These are phyloP conservation scores for Parasteatoda tepidariorum DNA, from an alignment of 1,140 invertebrate species.

Conservation along the genomic window DNA sequence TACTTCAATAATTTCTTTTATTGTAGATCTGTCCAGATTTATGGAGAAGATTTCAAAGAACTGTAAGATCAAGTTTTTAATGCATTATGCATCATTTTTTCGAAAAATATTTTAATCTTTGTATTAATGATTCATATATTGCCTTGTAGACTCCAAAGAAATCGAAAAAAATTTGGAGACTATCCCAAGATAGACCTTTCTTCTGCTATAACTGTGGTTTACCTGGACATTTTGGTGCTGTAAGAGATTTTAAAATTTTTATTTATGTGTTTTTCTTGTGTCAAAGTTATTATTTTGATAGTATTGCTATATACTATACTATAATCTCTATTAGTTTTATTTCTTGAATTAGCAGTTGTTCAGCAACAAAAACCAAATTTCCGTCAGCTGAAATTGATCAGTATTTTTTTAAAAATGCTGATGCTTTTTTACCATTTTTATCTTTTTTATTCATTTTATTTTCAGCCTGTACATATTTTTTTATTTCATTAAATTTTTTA, in stretches of 20 bases:
- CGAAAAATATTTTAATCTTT: background rate
- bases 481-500: too few relatives aligned
- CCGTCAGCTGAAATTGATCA: too few relatives aligned
- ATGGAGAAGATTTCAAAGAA: slow-evolving; percentile 59
- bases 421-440: too few relatives aligned
- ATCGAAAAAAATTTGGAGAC: background rate
- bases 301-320: too few relatives aligned
- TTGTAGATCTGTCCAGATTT: slow-evolving; percentile 54
- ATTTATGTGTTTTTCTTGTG: background rate
- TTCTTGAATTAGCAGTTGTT: too few relatives aligned
- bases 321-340: too few relatives aligned
- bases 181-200: background rate
- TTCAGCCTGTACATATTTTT: too few relatives aligned
- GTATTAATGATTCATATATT: background rate
- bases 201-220: slow-evolving; percentile 50
- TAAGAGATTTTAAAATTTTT: slow-evolving; percentile 13
- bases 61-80: slow-evolving; percentile 25
- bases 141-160: background rate
- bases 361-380: too few relatives aligned
- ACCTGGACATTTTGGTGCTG: slow-evolving; percentile 38
- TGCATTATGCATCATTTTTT: background rate
- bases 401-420: too few relatives aligned
- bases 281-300: background rate
- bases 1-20: slow-evolving; percentile 6
- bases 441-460: too few relatives aligned